Conservation (phyloP, 2,113 vertebrate genomes). For the Pithys albifrons region DNA sequence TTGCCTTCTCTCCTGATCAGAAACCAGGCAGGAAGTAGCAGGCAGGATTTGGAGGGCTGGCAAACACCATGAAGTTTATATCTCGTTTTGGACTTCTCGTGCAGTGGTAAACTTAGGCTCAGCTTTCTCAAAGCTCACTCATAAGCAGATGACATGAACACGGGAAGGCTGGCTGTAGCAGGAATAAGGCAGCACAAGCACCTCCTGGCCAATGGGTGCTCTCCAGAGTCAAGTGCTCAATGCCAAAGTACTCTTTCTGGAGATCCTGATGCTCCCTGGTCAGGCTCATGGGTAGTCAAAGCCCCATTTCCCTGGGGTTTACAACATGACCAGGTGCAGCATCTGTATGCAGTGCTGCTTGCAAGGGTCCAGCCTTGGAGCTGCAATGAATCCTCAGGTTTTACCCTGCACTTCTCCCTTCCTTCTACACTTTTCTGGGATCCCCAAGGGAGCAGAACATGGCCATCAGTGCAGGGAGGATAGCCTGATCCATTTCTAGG, state of each 20-base stretch:
- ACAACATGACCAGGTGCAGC: not conserved
- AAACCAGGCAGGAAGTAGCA: not conserved
- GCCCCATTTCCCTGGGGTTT: not conserved
- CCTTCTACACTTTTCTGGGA: not conserved
- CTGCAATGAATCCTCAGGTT: rapidly evolving
- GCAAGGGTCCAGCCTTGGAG: not conserved
- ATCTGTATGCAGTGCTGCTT: not conserved
- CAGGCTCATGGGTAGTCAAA: not conserved
- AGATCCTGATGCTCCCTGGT: not conserved
- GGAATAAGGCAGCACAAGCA: not conserved
- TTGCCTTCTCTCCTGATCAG: not conserved
- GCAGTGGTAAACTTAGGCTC: not conserved
- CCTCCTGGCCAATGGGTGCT: not conserved
- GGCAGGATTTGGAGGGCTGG: not conserved
- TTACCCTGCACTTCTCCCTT: not conserved
- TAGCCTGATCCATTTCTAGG: not conserved
- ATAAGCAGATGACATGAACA: not conserved
- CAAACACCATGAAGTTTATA: not conserved
- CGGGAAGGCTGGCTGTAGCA: not conserved
- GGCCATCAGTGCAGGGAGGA: not conserved
- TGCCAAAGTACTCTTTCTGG: not conserved
- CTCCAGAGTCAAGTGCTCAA: not conserved
- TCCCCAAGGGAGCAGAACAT: rapidly evolving
- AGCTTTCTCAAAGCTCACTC: not conserved
- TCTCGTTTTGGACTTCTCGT: not conserved